Evolutionary conservation across 1,140 invertebrate species (phyloP), one percentile per base, ranked within the genome.

Genomic region (Euglossa dilemma): DNA sequence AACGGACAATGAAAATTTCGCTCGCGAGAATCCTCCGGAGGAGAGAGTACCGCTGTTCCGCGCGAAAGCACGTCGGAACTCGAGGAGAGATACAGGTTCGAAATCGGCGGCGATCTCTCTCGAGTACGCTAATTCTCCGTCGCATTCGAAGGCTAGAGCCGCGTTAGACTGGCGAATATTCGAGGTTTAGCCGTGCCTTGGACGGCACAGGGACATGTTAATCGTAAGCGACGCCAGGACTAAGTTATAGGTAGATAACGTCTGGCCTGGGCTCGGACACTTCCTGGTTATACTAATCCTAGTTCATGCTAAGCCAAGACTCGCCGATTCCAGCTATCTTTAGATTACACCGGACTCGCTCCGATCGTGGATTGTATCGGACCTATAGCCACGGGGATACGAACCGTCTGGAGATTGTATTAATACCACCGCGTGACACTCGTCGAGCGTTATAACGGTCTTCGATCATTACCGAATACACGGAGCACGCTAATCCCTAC

Each of bases 221-320:
- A 80, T 80, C 79, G 70, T n/a, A 56, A 80, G 59, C 57, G 79
- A 80, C 79, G 50, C 59, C 54, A 43, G 70, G n/a, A 47, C 45
- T 80, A 80, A 80, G 59, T 80, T 80, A 80, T 74, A 72, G 47
- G 36, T 23, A 80, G 79, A 80, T 80, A 80, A 80, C 66, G 54
- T 45, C 47, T 47, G n/a, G 25, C 54, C 57, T 18, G 16, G 36
- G 23, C n/a, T 45, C 52, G n/a, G 59, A 45, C 61, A 64, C 79
- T 80, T 80, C 79, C 79, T 80, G 79, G 79, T 80, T 74, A 63
- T 73, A 52, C 70, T 64, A 74, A 73, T 80, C 79, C 79, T 47
- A 74, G 79, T 63, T 74, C 70, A 74, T 64, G 59, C 36, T 23
- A 45, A 50, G 45, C 50, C 63, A 43, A 25, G 9, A 16, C 47